These are phyloP conservation scores for Tenualosa thibaudeaui DNA, from an alignment of 2,797 vertebrate genomes.

Conservation along the genomic window DNA sequence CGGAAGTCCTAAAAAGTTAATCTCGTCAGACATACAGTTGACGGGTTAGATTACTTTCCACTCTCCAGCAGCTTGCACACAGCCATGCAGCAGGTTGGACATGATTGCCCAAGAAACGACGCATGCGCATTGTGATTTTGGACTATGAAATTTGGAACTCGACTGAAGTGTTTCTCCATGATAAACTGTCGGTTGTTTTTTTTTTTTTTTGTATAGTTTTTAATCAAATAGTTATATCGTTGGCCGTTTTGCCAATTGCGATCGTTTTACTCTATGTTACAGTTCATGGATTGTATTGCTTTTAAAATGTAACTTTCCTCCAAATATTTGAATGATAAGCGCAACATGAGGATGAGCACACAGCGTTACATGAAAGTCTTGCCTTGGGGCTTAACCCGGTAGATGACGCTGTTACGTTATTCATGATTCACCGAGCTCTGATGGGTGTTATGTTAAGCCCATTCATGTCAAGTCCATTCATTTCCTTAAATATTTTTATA, in stretches of 20 bases:
- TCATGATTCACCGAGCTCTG: not conserved
- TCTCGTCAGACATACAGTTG: not conserved
- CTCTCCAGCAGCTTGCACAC: not conserved
- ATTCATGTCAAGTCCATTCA: no score
- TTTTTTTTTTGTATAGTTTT: not conserved
- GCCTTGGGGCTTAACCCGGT: not conserved
- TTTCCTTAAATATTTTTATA: no score
- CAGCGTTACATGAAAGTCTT: no score
- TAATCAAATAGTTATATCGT: not conserved
- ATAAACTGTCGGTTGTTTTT: not conserved
- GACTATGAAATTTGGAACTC: conserved; percentile 1
- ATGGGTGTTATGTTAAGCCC: no score
- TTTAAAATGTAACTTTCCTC: not conserved
- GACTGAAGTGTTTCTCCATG: not conserved
- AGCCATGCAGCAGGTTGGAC: conserved; percentile 24
- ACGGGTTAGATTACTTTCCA: not conserved
- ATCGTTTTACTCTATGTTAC: not conserved
- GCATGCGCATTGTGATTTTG: not conserved
- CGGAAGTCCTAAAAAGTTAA: not conserved
- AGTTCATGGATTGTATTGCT: not conserved
- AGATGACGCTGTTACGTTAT: not conserved
- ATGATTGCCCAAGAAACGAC: not conserved
- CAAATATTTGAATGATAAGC: not conserved
- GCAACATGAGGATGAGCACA: no score
- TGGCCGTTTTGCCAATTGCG: not conserved